Evolutionary conservation across 2,113 vertebrate species (phyloP), one percentile per base, ranked within the genome.

Genomic region (Microtus oregoni): DNA sequence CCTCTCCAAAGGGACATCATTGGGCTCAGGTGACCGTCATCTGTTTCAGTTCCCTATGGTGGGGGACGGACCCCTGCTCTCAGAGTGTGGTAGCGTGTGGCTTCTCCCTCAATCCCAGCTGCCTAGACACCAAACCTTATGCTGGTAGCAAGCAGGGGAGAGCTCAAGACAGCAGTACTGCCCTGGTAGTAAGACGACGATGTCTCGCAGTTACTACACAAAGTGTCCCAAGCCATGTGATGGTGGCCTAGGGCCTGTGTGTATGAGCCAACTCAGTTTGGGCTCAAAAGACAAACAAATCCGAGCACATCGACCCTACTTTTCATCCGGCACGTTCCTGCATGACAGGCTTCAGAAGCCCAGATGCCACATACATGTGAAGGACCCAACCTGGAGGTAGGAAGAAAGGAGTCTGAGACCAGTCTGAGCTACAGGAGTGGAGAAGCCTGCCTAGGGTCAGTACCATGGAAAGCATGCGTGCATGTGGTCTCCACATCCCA

Each of bases 41-140:
- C 98, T 94, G 97, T 98, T 98, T 97, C 26, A 83, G 95, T 44
- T 96, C 97, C 96, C 94, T 68, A 61, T 14, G 95, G 96, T 94
- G 82, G 82, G 50, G 44, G 79, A 28, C 26, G n/a, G 75, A 89
- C 79, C 91, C 92, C 79, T 75, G 92, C 90, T 92, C 92, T 73
- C 93, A 17, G 72, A 95, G 63, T 7, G 22, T 70, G 73, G 52
- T 55, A 7, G 86, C 50, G 47, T 10, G 6, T 85, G 58, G 26
- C 24, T 65, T 65, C 58, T 85, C 24, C 38, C 38, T 63, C 24
- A 65, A 10, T 65, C 14, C 14, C 38, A 65, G 38, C 14, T 44
- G 58, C n/a, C 55, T 83, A 7, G n/a, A 41, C 55, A 63, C n/a
- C 58, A 65, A 41, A 22, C 38, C 79, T 26, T 38, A 85, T 30